phyloP scores from a whole-genome alignment of 1,140 invertebrate species.

The Nebria ingens region DNA sequence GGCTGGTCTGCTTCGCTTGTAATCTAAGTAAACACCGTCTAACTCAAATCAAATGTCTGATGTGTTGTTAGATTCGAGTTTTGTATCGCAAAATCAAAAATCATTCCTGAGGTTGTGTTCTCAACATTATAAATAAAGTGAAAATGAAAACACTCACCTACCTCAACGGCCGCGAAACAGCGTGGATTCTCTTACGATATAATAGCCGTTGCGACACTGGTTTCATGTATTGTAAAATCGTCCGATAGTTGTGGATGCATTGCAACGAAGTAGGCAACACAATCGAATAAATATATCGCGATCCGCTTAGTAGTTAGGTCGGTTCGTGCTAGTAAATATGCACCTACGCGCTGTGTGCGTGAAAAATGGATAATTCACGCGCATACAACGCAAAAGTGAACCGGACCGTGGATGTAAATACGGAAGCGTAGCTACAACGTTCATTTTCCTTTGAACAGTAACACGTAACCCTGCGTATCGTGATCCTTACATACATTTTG shows the following conservation, averaged over 20 bases:
- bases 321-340: background rate
- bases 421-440: background rate
- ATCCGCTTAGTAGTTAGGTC: background rate
- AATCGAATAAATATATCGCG: too few species aligned
- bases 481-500: background rate
- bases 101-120: too few species aligned
- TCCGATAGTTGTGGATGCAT: background rate
- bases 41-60: too few species aligned
- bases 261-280: background rate
- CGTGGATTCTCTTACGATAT: too few species aligned
- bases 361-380: background rate
- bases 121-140: too few species aligned
- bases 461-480: background rate
- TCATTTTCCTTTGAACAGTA: too few species aligned
- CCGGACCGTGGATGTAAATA: background rate
- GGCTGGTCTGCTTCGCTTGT: too few species aligned
- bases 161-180: background rate
- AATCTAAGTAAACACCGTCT: too few species aligned
- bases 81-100: too few species aligned
- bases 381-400: background rate
- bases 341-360: background rate
- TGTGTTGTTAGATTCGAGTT: too few species aligned
- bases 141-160: constrained; percentile 2
- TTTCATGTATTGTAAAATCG: background rate
- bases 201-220: background rate